These are phyloP conservation scores for Sphenodon punctatus DNA, from an alignment of 2,797 vertebrate species.

Conservation along the genomic window DNA sequence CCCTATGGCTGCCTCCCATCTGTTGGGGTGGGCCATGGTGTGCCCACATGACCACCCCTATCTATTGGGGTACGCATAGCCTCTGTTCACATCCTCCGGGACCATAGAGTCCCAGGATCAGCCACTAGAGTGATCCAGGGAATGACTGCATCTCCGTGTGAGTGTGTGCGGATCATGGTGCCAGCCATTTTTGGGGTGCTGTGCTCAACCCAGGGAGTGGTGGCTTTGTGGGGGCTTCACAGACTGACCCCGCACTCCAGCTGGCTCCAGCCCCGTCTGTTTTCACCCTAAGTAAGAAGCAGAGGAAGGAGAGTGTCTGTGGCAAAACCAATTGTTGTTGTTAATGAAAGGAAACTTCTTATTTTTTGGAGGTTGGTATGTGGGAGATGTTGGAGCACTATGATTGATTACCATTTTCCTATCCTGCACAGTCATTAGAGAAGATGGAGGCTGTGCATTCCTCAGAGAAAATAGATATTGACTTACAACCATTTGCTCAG, in stretches of 20 bases:
- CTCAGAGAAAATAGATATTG: not conserved
- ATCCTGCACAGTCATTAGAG: not conserved
- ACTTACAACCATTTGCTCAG: not conserved
- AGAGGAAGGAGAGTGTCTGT: not conserved
- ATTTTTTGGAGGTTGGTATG: not conserved
- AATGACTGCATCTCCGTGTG: too few relatives aligned
- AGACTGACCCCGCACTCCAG: too few relatives aligned
- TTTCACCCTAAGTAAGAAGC: too few relatives aligned
- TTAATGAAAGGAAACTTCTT: not conserved
- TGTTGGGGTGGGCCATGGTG: too few relatives aligned
- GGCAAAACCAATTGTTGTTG: not conserved
- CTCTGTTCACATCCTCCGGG: too few relatives aligned
- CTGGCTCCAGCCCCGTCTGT: too few relatives aligned
- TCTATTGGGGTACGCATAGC: too few relatives aligned
- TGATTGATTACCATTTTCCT: not conserved
- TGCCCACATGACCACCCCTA: too few relatives aligned
- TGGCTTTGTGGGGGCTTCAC: rapidly evolving
- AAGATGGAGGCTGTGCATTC: not conserved
- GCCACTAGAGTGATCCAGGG: too few relatives aligned
- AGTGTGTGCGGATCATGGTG: too few relatives aligned
- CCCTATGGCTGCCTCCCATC: too few relatives aligned
- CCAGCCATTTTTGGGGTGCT: not conserved
- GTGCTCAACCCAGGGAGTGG: not conserved
- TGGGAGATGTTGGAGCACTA: not conserved
- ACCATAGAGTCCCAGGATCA: too few relatives aligned